Evolutionary conservation across 1,140 invertebrate species (phyloP), one percentile per base, ranked within the genome.

Genomic region (Caenorhabditis briggsae): DNA sequence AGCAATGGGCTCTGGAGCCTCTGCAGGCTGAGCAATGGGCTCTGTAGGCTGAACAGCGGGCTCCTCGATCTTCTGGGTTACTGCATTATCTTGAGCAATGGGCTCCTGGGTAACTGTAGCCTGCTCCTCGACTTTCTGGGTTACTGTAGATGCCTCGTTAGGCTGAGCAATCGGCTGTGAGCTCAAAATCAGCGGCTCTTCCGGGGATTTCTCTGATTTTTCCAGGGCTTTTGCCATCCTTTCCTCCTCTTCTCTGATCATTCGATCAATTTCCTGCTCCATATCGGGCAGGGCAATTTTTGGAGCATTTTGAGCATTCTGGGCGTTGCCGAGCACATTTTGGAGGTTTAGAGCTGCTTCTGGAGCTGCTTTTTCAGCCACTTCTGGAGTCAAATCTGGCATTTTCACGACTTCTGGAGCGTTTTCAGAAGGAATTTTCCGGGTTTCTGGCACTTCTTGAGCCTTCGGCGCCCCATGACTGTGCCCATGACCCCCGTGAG

Each of bases 401-500:
- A 16, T 43, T 53, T 56, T 50, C 2, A 64, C 33, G 41, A 65
- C 41, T 65, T 43, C 56, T 20, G 65, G 84, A 8, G 61, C 8
- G 1, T 12, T n/a, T 64, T 64, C 59, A 12, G 59, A 0, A 46
- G 23, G 8, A 25, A 25, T n/a, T 64, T 64, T 25, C 9, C 5
- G 2, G 6, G 61, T 33, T 64, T 64, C 33, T 33, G 61, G 61
- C 9, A 25, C 2, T 18, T 70, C 41, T n/a, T 5, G 18, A 46
- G 20, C 23, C 16, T 2, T 7, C 5, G 59, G 12, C 3, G 59
- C 25, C 41, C 46, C 70, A 70, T 64, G 58, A 53, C 18, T 64
- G 55, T 64, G 58, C 2, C 43, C 20, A n/a, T 64, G n/a, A 48
- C 65, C 41, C 2, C 59, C 83, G 53, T 84, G 83, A 65, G 58